Evolutionary conservation across 2,888 invertebrate genomes (phyloP), one percentile per base, ranked within the genome.

Genomic region (Pantelozetes paolii): DNA sequence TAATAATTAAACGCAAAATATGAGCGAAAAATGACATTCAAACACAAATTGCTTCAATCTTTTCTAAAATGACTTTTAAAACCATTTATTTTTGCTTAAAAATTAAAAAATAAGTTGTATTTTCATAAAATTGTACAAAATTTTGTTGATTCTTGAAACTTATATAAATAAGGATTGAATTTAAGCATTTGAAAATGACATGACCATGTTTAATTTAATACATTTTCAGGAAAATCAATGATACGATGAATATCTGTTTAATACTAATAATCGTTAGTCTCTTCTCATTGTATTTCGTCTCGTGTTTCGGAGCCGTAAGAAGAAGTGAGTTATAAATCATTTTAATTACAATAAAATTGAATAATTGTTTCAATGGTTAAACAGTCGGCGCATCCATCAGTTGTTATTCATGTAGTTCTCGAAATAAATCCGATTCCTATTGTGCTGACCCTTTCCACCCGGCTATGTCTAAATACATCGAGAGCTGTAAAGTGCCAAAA

Each of bases 371-470:
- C 2, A 59, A 28, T 59, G 28, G 15, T 11, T 57, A 59, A 28
- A 30, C 23, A 72, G 72, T 72, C 15, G 64, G 72, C 23, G 69
- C 74, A 20, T 78, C 81, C 42, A 84, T 85, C 74, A 84, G 83
- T 77, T 86, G 85, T 78, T 86, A 83, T 80, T 82, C 82, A 26
- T 86, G 86, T 78, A 82, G 83, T 20, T 85, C 85, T 0, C 79
- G 82, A 73, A 86, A 86, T 79, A 82, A 82, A 48, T 84, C 83
- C 74, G 83, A 85, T 78, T 77, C 79, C 2, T 80, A 81, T 75
- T 86, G 86, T 77, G 83, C 83, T 50, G 85, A 86, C 77, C 85
- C 85, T 0, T 85, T 84, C 80, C 82, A 85, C 77, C 84, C 85
- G 2, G 83, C 82, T 15, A 81, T 80, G 78, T 82, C 82, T 13